phyloP scores from a whole-genome alignment of 2,888 invertebrate genomes.

The Drosophila subsilvestris region DNA sequence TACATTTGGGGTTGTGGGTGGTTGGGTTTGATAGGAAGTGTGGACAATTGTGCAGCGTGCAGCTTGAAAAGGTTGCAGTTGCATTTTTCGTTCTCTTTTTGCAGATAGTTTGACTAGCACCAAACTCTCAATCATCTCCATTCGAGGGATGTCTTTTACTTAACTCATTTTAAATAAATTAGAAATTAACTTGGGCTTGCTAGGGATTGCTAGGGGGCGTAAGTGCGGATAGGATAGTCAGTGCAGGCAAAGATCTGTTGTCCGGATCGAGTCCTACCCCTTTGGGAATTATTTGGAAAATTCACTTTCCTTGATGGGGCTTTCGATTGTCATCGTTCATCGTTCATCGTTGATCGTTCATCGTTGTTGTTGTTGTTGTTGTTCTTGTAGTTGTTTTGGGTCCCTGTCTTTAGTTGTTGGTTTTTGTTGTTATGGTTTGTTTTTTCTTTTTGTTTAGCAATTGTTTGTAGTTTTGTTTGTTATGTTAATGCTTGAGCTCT shows the following conservation, averaged over 20 bases:
- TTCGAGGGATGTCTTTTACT: conserved; percentile 60
- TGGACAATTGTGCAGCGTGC: conserved; percentile 50
- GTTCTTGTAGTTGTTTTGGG: too few relatives aligned
- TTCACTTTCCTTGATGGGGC: conserved; percentile 38
- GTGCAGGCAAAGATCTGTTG: conserved; percentile 68
- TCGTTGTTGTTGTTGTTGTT: conserved; percentile 43
- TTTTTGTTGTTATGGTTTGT: conserved; percentile 58
- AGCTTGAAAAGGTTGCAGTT: conserved; percentile 47
- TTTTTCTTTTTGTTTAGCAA: conserved; percentile 40
- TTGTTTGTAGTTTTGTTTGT: conserved; percentile 22
- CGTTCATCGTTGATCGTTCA: conserved; percentile 15
- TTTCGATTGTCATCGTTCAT: conserved; percentile 11
- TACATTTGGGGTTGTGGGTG: conserved; percentile 19
- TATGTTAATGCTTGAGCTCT: conserved; percentile 78
- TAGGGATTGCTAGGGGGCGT: conserved; percentile 30
- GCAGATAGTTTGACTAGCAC: conserved; percentile 83
- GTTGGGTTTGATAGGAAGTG: conserved; percentile 4
- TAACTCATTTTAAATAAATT: conserved; percentile 63
- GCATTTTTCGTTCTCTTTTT: conserved; percentile 55
- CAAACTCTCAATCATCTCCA: conserved; percentile 80
- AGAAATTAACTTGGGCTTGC: conserved; percentile 52
- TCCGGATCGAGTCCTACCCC: conserved; percentile 66
- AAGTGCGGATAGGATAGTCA: conserved; percentile 55
- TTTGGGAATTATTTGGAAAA: conserved; percentile 28
- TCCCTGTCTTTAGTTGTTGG: conserved; percentile 57